Base-by-base conservation (phyloP, 1,140 invertebrate genomes). In the Stenopsyche tienmushanensis region DNA sequence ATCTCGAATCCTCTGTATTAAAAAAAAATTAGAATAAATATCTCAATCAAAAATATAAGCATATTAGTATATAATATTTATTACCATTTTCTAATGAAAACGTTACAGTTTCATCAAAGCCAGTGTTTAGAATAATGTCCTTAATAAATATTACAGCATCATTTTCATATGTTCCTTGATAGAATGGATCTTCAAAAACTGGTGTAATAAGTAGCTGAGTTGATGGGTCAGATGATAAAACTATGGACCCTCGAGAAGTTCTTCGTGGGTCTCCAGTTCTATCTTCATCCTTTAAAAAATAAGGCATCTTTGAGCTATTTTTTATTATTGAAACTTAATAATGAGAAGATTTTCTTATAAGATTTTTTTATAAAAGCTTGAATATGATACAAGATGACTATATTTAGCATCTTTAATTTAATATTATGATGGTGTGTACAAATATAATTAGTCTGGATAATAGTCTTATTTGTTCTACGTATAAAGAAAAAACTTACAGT, bases 221-320 rank as follows among this genome's bases (percentile, higher is more conserved):
- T 17, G 8, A 3, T 9, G 68, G 64, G 49, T 70, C 54, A 1
- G 64, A 66, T 29, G 18, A 42, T 15, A 70, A 41, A n/a, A 34
- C 59, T 25, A 66, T 42, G 23, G 53, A 64, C 1, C 41, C 55
- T 3, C 1, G 13, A 10, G 10, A 13, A 13, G 44, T 66, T 5
- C 2, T 9, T 25, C 50, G 58, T 0, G 29, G 18, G 26, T 64
- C 42, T 1, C 41, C 64, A 0, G 68, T 70, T 10, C 18, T n/a
- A 44, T 70, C 68, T 15, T 55, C 44, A 41, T 70, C 68, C 68
- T 70, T 13, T 2, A 42, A 62, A 59, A 24, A 7, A 18, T n/a
- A n/a, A n/a, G n/a, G n/a, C n/a, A n/a, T n/a, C n/a, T n/a, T n/a
- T n/a, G n/a, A n/a, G n/a, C n/a, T n/a, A n/a, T n/a, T n/a, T n/a